These are phyloP conservation scores for Urocyon cinereoargenteus DNA, from an alignment of 2,797 vertebrate genomes.

Conservation along the genomic window DNA sequence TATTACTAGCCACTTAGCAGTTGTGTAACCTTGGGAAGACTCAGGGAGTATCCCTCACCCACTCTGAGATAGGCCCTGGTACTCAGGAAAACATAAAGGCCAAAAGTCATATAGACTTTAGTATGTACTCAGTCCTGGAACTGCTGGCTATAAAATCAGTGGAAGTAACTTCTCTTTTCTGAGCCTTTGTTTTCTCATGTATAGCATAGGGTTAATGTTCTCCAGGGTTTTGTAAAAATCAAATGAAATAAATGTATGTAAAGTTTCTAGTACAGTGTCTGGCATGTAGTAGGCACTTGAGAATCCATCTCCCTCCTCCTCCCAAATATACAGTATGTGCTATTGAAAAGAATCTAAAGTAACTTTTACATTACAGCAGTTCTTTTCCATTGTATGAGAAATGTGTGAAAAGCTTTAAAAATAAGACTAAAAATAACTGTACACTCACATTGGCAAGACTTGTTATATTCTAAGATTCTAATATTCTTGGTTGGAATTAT, in stretches of 20 bases:
- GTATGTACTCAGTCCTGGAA: not conserved
- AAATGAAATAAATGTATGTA: not conserved
- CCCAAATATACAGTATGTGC: not conserved
- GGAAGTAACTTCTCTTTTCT: not conserved
- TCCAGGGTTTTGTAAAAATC: constrained; percentile 1
- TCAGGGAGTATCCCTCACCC: not conserved
- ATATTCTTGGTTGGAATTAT: not conserved
- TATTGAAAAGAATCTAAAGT: constrained; percentile 23
- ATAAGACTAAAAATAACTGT: not conserved
- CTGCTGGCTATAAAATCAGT: not conserved
- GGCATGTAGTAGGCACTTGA: not conserved
- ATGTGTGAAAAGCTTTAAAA: constrained; percentile 1
- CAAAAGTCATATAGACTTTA: not conserved
- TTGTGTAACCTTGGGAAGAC: not conserved
- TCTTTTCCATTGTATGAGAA: constrained; percentile 11
- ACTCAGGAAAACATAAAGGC: not conserved
- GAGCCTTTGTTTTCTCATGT: not conserved
- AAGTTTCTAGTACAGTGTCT: not conserved
- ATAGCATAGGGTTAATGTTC: not conserved
- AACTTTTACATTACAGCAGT: constrained; percentile 16
- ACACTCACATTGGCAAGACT: not conserved
- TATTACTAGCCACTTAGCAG: not conserved
- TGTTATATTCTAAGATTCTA: not conserved
- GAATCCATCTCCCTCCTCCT: not conserved
- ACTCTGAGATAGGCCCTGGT: not conserved